Conservation (phyloP, 2,797 vertebrate species). For the Decapterus maruadsi region DNA sequence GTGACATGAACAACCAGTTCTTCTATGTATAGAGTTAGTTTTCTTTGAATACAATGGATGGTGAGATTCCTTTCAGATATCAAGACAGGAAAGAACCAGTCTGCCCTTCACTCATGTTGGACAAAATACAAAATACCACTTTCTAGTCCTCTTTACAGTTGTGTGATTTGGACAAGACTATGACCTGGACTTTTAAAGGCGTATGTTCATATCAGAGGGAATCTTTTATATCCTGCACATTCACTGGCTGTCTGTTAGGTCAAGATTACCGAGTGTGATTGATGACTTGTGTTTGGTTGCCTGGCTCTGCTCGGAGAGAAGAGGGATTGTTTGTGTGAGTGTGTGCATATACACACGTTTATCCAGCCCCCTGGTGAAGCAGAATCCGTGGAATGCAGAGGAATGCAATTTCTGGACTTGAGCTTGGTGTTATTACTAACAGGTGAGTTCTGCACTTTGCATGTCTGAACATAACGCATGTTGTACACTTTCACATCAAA, state of each 20-base stretch:
- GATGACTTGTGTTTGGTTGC: constrained; percentile 65
- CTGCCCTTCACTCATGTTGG: constrained; percentile 10
- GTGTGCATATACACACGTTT: constrained; percentile 58
- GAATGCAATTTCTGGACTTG: constrained; percentile 83
- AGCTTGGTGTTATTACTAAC: constrained; percentile 86
- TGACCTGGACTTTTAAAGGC: constrained; percentile 34
- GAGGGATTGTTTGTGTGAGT: constrained; percentile 56
- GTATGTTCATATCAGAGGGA: constrained; percentile 43
- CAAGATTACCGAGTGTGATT: constrained; percentile 66
- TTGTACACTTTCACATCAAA: constrained; percentile 74
- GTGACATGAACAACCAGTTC: not conserved
- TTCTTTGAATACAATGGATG: not conserved
- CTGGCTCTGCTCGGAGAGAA: constrained; percentile 41
- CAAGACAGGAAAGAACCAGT: constrained; percentile 9
- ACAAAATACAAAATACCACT: constrained; percentile 4
- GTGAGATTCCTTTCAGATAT: constrained; percentile 20
- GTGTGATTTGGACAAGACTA: constrained; percentile 5
- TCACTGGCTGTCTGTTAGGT: constrained; percentile 51
- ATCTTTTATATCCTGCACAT: constrained; percentile 53
- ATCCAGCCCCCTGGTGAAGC: constrained; percentile 82
- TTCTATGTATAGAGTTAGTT: not conserved
- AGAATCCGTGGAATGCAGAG: constrained; percentile 87
- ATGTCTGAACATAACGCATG: constrained; percentile 71
- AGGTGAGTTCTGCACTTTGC: constrained; percentile 85
- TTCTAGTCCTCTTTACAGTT: constrained; percentile 23